Evolutionary conservation across 2,888 invertebrate genomes (phyloP).

Genomic region (Ecliptopera silaceata): DNA sequence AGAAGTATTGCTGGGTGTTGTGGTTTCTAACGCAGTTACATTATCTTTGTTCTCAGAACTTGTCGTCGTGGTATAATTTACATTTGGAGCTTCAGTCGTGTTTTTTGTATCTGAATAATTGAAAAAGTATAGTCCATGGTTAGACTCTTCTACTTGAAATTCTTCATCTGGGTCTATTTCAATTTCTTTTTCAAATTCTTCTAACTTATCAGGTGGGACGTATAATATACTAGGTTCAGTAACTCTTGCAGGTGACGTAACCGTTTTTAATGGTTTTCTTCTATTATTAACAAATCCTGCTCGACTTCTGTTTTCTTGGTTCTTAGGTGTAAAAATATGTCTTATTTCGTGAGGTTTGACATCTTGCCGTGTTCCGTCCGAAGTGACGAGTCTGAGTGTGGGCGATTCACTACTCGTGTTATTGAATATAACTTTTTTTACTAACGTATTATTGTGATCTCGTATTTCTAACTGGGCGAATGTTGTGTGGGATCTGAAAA

Average conservation of each 20-base stretch:
- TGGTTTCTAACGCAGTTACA: constrained; percentile 47
- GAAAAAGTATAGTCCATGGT: constrained; percentile 76
- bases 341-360: constrained; percentile 74
- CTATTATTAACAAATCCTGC: constrained; percentile 71
- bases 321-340: constrained; percentile 72
- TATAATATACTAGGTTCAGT: constrained; percentile 68
- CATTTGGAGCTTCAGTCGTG: constrained; percentile 56
- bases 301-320: constrained; percentile 69
- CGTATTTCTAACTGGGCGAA: constrained; percentile 75
- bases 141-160: constrained; percentile 81
- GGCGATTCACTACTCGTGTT: constrained; percentile 69
- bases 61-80: constrained; percentile 51
- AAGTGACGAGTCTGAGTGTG: constrained; percentile 61
- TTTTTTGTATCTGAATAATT: constrained; percentile 78
- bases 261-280: constrained; percentile 58
- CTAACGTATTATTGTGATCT: constrained; percentile 66
- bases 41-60: constrained; percentile 51
- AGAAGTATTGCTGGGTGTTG: constrained; percentile 34
- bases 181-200: constrained; percentile 72
- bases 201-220: constrained; percentile 74
- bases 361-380: constrained; percentile 70
- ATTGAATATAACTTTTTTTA: constrained; percentile 70
- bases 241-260: constrained; percentile 52
- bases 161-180: constrained; percentile 79
- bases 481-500: constrained; percentile 75